Conservation (phyloP, 2,888 invertebrate genomes). For the Ligdia adustata region DNA sequence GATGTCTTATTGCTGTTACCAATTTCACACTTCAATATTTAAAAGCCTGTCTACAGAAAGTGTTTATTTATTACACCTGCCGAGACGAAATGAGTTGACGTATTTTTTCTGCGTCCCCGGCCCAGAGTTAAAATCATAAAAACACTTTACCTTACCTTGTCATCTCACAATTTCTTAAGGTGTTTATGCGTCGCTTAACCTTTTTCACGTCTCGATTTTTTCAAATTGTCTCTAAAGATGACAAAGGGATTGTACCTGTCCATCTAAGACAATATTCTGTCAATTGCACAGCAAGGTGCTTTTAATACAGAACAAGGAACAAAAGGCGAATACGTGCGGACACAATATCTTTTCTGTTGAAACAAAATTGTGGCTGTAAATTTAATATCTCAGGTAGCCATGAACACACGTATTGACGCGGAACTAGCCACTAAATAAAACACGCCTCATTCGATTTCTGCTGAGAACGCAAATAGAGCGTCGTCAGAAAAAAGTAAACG, state of each 20-base stretch:
- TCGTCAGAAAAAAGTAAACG: too few species aligned
- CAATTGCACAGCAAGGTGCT: constrained; percentile 73
- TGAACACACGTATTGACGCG: constrained; percentile 63
- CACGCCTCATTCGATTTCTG: constrained; percentile 13
- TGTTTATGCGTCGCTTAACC: constrained; percentile 54
- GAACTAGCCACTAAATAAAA: constrained; percentile 41
- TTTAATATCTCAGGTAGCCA: constrained; percentile 67
- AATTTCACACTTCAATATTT: constrained; percentile 62
- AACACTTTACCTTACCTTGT: constrained; percentile 67
- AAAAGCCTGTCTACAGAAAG: constrained; percentile 48
- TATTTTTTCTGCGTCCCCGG: constrained; percentile 54
- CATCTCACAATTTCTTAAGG: constrained; percentile 51
- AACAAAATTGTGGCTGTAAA: constrained; percentile 55
- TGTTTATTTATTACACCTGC: constrained; percentile 61
- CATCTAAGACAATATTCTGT: constrained; percentile 69
- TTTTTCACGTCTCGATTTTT: constrained; percentile 43
- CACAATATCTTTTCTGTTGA: constrained; percentile 56
- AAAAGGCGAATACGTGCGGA: constrained; percentile 63
- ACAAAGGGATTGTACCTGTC: constrained; percentile 68
- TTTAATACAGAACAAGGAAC: constrained; percentile 54
- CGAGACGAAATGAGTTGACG: constrained; percentile 57
- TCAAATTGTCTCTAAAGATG: constrained; percentile 37
- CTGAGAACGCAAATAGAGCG: constrained; percentile 25
- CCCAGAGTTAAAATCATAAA: constrained; percentile 63
- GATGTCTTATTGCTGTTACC: constrained; percentile 48